Base-by-base conservation (phyloP, 2,113 vertebrate species). In the Pluvialis apricaria region DNA sequence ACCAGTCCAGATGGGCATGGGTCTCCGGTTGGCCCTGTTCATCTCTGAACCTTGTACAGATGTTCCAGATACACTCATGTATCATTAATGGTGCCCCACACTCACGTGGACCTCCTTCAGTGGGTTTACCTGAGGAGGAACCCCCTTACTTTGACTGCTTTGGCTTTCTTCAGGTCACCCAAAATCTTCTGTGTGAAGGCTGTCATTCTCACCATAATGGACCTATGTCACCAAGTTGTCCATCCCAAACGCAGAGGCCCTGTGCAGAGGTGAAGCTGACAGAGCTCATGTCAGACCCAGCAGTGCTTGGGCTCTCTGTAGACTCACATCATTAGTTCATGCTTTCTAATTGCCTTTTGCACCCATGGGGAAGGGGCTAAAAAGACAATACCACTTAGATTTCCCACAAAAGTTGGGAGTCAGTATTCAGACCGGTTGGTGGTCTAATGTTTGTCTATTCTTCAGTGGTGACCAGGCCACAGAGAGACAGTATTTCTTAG, bases 201-300 rank as follows among this genome's bases (percentile, higher is more conserved):
- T 45, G 5, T 20, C 11, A 11, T 38, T 52, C 22, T 91, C 34
- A 34, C 5, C 4, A 4, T 34, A 40, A 15, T 10, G 32, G 16
- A 45, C 9, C 0, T 0, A 24, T 34, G 17, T 51, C 38, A n/a
- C 20, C 40, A 58, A 45, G 24, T 26, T 51, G 16, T 40, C 65
- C 58, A 54, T 42, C 36, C 20, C 20, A 44, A 34, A 55, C 17
- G 31, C n/a, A 81, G 57, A 36, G 22, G 5, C 10, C 20, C 24
- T 65, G 11, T 40, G 36, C 51, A 38, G 18, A 52, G 40, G 31
- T 36, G 44, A n/a, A 4, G 15, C 8, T 47, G 64, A 38, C 26
- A 58, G 11, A 25, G 34, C 3, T 82, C 34, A 3, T 58, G 31
- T 65, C n/a, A 82, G 15, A 36, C 7, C 15, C 26, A 54, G 38